Evolutionary conservation across 2,888 invertebrate species (phyloP).

Genomic region (Sesia bembeciformis): DNA sequence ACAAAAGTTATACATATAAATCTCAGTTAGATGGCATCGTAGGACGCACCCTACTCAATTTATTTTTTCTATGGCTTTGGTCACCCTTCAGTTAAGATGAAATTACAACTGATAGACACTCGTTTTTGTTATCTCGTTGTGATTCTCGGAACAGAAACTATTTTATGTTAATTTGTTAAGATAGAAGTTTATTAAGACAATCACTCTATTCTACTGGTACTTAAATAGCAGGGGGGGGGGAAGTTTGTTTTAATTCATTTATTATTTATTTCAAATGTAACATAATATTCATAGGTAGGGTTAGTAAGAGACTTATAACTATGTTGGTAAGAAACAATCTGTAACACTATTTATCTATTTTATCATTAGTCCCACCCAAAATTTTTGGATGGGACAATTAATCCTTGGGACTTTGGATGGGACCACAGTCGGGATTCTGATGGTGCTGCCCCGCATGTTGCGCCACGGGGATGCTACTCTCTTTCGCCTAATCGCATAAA

Average conservation of each 20-base stretch:
- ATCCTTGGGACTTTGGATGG: no score
- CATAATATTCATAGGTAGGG: no score
- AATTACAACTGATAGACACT: conserved; percentile 46
- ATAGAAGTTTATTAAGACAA: conserved; percentile 6
- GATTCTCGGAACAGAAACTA: neutral
- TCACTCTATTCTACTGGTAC: conserved; percentile 7
- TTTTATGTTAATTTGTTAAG: conserved; percentile 1
- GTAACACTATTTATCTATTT: no score
- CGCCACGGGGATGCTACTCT: no score
- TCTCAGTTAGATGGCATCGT: conserved; percentile 21
- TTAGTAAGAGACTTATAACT: no score
- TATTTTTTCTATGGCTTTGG: conserved; percentile 41
- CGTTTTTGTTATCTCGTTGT: conserved; percentile 28
- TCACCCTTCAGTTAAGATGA: conserved; percentile 46
- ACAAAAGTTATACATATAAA: conserved; percentile 27
- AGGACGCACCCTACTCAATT: conserved; percentile 40
- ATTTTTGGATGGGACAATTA: no score
- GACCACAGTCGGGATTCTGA: no score
- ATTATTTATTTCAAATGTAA: no score
- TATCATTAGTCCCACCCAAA: no score
- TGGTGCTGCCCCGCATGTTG: no score
- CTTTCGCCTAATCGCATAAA: no score
- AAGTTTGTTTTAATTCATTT: neutral
- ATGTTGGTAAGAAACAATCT: no score
- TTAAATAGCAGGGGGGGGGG: conserved; percentile 1